Evolutionary conservation across 2,797 vertebrate species (phyloP).

Genomic region (Eulemur mongoz): DNA sequence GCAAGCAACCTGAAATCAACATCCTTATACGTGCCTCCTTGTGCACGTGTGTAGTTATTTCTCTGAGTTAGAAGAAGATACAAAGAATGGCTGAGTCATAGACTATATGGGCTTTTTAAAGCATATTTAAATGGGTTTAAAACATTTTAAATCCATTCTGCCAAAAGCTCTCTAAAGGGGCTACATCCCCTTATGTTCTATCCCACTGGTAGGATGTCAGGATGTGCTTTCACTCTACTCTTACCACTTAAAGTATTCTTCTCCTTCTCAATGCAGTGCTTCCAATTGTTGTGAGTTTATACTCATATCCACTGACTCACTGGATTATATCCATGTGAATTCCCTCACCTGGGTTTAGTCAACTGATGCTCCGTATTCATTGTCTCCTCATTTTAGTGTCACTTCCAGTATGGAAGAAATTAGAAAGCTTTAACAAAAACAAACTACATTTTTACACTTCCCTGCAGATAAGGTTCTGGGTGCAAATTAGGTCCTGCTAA

Average conservation of each 20-base stretch:
- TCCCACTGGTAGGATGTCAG: not conserved
- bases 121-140: too few species aligned
- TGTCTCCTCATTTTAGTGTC: not conserved
- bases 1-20: not conserved
- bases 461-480: not conserved
- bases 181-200: not conserved
- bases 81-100: too few species aligned
- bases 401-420: not conserved
- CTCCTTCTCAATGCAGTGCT: not conserved
- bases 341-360: not conserved
- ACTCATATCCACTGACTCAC: not conserved
- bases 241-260: not conserved
- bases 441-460: not conserved
- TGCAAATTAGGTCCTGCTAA: not conserved
- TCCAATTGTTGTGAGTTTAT: too few species aligned
- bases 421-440: not conserved
- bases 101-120: not conserved
- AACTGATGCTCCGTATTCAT: not conserved
- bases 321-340: not conserved
- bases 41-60: not conserved
- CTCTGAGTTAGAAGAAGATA: not conserved
- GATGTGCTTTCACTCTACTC: not conserved
- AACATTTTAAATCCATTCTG: not conserved
- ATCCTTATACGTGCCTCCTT: not conserved
- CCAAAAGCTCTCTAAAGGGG: not conserved